Evolutionary conservation across 2,113 vertebrate species (phyloP), one percentile per base, ranked within the genome.

Genomic region (Lamprologus callipterus): DNA sequence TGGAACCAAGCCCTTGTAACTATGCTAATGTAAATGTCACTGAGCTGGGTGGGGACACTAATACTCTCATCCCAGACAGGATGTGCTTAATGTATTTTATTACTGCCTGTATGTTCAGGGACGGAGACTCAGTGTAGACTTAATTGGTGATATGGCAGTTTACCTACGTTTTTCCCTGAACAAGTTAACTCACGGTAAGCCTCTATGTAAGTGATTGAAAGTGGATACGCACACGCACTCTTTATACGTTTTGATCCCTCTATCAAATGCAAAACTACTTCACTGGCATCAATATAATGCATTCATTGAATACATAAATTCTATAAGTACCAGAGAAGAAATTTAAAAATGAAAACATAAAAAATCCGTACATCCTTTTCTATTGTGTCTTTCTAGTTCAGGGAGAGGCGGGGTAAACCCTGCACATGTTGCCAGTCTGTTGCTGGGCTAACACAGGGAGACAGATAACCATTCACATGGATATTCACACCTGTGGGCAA

Each of bases 61-160:
- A 95, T 95, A 89, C 89, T 70, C 91, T 92, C 80, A 16, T 83
- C 92, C 85, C 82, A 81, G 91, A 92, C 86, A 65, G 92, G 89
- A 85, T 17, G 33, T 63, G 87, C 89, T 93, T 94, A 95, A 93
- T 91, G 92, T 95, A 93, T 91, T 88, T 93, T 90, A 95, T 92
- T 94, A 90, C 83, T 3, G 79, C 78, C 85, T 81, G 84, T 91
- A 90, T 86, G 93, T 89, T 92, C 57, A 58, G 88, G 82, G 90
- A 89, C 11, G 5, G 35, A 84, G 90, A 82, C 91, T 90, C 84
- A 81, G 88, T 21, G 11, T 31, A 80, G 78, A 85, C 89, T 45
- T 89, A 91, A 91, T 88, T 87, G 90, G 88, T 90, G 92, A 94
- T 89, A 89, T 57, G 86, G 70, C 85, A 86, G 83, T 85, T 88